These are phyloP conservation scores for Taenaris catops DNA, from an alignment of 2,888 invertebrate genomes.

Conservation along the genomic window DNA sequence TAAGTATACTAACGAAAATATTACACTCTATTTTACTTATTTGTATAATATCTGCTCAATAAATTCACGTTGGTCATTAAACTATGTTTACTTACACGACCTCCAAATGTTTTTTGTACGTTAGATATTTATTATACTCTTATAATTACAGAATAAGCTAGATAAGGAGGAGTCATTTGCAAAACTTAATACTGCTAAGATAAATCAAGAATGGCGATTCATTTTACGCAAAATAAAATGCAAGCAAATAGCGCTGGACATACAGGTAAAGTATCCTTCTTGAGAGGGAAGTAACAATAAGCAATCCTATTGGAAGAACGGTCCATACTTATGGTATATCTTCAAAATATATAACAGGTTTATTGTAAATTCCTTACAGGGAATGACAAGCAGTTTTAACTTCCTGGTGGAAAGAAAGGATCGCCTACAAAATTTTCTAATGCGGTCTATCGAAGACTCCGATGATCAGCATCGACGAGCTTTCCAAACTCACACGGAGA, in stretches of 20 bases:
- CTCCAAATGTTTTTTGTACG: not conserved
- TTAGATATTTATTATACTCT: conserved; percentile 16
- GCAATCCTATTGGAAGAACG: too few relatives aligned
- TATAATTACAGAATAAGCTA: conserved; percentile 88
- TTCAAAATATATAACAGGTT: too few relatives aligned
- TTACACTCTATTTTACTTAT: too few relatives aligned
- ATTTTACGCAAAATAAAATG: conserved; percentile 88
- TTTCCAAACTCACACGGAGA: conserved; percentile 86
- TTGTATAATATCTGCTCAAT: too few relatives aligned
- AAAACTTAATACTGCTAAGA: conserved; percentile 89
- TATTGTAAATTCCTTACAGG: conserved; percentile 51
- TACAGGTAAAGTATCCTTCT: too few relatives aligned
- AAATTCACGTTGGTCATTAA: too few relatives aligned
- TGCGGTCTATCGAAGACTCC: conserved; percentile 83
- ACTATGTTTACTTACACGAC: too few relatives aligned
- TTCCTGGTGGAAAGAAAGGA: conserved; percentile 84
- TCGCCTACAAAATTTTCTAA: conserved; percentile 81
- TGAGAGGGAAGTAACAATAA: too few relatives aligned
- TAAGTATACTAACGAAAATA: too few relatives aligned
- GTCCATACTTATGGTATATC: too few relatives aligned
- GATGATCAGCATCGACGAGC: conserved; percentile 87
- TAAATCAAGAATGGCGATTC: conserved; percentile 92
- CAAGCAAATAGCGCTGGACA: conserved; percentile 84
- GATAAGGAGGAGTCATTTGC: conserved; percentile 89
- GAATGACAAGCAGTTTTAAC: conserved; percentile 80